Percentiles rank a stretch among this genome's conserved stretches.
Conservation (phyloP, 2,797 vertebrate genomes). For the Cynodonichthys magdalenae region DNA sequence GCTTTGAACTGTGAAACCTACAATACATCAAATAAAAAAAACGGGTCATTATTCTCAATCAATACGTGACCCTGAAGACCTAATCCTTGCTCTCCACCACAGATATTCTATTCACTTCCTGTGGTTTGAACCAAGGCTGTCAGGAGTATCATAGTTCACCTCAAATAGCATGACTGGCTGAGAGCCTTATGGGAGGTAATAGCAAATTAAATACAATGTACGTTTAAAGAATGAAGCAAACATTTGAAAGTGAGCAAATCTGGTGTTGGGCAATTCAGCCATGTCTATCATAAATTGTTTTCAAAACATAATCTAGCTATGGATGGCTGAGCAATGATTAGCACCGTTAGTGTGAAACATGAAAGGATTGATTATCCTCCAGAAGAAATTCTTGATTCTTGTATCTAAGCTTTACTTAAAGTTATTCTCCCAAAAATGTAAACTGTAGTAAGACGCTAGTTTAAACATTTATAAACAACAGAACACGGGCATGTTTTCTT, state of each 20-base stretch:
- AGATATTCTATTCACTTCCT: conserved; percentile 68
- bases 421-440: conserved; percentile 57
- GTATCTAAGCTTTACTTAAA: conserved; percentile 33
- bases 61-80: conserved; percentile 22
- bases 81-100: conserved; percentile 48
- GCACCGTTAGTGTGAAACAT: conserved; percentile 41
- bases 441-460: conserved; percentile 49
- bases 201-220: conserved; percentile 32
- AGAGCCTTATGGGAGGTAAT: conserved; percentile 22
- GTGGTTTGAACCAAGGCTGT: conserved; percentile 42
- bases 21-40: conserved; percentile 49
- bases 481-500: conserved; percentile 53
- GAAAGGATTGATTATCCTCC: conserved; percentile 43
- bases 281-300: conserved; percentile 33
- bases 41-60: conserved; percentile 50
- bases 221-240: conserved; percentile 29
- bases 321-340: conserved; percentile 36
- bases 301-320: conserved; percentile 43
- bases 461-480: conserved; percentile 74
- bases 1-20: conserved; percentile 27
- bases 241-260: conserved; percentile 37
- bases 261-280: conserved; percentile 9
- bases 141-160: conserved; percentile 28
- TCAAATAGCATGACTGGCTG: conserved; percentile 20
- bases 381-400: conserved; percentile 35